A percentile compares a stretch with the other conserved stretches of the same genome.
phyloP scores from a whole-genome alignment of 2,888 invertebrate species.

The Electrophaes corylata region DNA sequence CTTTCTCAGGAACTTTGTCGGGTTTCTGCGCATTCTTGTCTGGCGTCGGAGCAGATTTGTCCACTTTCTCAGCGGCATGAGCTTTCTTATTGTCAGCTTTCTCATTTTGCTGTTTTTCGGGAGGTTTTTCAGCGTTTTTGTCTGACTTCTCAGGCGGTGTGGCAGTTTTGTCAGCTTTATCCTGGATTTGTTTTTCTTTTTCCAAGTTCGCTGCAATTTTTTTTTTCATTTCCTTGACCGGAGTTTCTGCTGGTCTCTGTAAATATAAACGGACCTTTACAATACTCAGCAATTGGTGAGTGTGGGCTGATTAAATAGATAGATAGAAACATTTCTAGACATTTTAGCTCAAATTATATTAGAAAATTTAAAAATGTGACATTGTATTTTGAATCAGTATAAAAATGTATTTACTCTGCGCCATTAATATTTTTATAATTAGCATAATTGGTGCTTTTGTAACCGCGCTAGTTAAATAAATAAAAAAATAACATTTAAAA shows the following conservation, averaged over 20 bases:
- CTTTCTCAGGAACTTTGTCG: conserved; percentile 64
- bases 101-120: conserved; percentile 46
- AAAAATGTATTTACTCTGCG: too few species aligned
- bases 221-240: conserved; percentile 78
- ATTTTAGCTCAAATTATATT: too few species aligned
- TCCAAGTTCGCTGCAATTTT: conserved; percentile 75
- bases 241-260: conserved; percentile 58
- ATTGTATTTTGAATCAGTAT: too few species aligned
- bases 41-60: conserved; percentile 48
- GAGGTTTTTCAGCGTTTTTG: conserved; percentile 42
- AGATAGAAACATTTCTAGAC: too few species aligned
- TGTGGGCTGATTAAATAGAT: too few species aligned
- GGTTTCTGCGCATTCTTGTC: conserved; percentile 68
- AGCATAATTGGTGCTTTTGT: too few species aligned
- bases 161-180: conserved; percentile 53
- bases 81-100: conserved; percentile 37
- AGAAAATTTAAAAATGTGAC: too few species aligned
- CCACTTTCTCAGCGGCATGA: conserved; percentile 31
- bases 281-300: too few species aligned
- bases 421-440: too few species aligned
- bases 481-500: too few species aligned
- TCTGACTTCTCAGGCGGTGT: conserved; percentile 35
- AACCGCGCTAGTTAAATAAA: too few species aligned
- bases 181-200: conserved; percentile 65
- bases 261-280: conserved; percentile 16